Percentiles rank a stretch among this genome's conserved stretches.
phyloP scores from a whole-genome alignment of 1,140 invertebrate genomes.

The Drosophila busckii region DNA sequence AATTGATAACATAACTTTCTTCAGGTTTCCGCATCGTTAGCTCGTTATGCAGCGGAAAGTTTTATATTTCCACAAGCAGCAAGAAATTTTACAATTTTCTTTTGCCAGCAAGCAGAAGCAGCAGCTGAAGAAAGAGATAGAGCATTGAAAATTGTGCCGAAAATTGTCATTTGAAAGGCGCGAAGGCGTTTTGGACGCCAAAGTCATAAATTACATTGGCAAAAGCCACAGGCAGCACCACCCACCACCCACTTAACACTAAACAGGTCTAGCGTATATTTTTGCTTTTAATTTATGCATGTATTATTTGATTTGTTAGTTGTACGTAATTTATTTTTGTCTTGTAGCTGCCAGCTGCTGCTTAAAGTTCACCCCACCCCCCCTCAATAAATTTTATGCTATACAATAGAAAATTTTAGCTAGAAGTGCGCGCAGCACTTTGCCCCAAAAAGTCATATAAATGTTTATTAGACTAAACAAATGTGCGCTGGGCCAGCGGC shows the following conservation, averaged over 20 bases:
- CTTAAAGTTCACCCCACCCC: background rate
- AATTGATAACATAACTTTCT: conserved; percentile 78
- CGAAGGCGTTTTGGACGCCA: conserved; percentile 20
- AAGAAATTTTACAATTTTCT: conserved; percentile 64
- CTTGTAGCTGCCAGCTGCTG: conserved; percentile 6
- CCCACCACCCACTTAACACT: background rate
- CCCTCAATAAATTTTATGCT: background rate
- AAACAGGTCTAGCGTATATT: too few relatives aligned
- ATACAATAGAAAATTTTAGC: background rate
- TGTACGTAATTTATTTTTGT: conserved; percentile 64
- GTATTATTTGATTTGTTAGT: conserved; percentile 71
- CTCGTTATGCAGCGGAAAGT: conserved; percentile 76
- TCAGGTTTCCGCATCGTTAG: conserved; percentile 78
- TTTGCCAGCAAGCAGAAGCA: conserved; percentile 11
- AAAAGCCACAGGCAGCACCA: conserved; percentile 53
- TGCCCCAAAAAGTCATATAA: conserved; percentile 60
- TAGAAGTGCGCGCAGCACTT: conserved; percentile 57
- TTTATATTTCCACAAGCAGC: conserved; percentile 77
- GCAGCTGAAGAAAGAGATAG: conserved; percentile 10
- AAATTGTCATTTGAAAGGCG: conserved; percentile 60
- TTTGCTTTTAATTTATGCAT: conserved; percentile 75
- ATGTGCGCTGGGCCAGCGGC: conserved; percentile 26
- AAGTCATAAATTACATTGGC: conserved; percentile 77
- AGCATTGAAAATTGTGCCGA: conserved; percentile 67
- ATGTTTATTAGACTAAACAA: conserved; percentile 74